These are phyloP conservation scores for Temnothorax rugatulus DNA, from an alignment of 2,888 invertebrate genomes.

Conservation along the genomic window DNA sequence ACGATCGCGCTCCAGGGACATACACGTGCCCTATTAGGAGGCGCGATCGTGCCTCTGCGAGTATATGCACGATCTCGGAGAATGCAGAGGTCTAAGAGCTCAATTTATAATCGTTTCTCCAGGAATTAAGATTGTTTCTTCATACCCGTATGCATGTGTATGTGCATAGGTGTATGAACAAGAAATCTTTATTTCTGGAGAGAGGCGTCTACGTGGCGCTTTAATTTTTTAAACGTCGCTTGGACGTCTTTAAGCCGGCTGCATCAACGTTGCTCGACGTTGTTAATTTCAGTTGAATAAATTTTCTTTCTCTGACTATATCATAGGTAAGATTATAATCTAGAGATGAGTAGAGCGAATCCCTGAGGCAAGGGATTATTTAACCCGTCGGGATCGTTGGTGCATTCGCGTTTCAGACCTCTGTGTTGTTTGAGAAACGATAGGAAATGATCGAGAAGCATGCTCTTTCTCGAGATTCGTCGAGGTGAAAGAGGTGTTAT, in stretches of 20 bases:
- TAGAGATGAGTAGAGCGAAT: constrained; percentile 11
- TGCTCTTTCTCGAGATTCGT: neutral
- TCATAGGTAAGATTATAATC: constrained; percentile 8
- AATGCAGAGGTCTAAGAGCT: constrained; percentile 3
- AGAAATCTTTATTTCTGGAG: neutral
- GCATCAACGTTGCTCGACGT: constrained; percentile 4
- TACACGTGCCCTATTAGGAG: constrained; percentile 89
- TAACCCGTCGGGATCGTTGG: constrained; percentile 10
- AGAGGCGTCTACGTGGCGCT: neutral
- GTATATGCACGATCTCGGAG: neutral
- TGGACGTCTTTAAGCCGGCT: neutral
- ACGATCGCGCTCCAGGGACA: constrained; percentile 88
- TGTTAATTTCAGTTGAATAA: constrained; percentile 10
- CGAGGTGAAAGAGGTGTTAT: neutral
- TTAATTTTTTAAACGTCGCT: neutral
- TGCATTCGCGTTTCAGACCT: neutral
- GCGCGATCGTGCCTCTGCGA: constrained; percentile 20
- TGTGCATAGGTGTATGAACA: neutral
- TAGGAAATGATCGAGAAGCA: neutral
- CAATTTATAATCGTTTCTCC: neutral
- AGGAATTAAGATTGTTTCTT: neutral
- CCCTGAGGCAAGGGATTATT: neutral
- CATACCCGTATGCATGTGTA: neutral
- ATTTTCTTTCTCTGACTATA: neutral
- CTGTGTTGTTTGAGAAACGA: constrained; percentile 10